Conservation (phyloP, 1,140 invertebrate genomes). For the Zelostemma sp. region DNA sequence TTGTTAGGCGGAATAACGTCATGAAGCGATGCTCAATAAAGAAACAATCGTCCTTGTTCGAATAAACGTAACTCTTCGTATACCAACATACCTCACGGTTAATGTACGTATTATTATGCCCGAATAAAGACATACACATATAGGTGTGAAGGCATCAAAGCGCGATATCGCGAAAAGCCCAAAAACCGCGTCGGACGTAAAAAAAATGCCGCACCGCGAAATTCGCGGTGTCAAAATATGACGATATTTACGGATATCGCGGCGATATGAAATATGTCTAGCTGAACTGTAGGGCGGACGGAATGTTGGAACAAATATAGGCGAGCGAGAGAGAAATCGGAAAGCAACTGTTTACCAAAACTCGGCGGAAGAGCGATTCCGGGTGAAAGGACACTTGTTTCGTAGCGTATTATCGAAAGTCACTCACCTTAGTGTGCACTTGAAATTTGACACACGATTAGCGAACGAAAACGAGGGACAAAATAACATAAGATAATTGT, state of each 20-base stretch:
- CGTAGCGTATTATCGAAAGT: not conserved
- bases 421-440: slow-evolving; percentile 53
- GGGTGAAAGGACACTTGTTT: not conserved
- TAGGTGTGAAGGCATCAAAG: not conserved
- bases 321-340: slow-evolving; percentile 4
- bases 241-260: not conserved
- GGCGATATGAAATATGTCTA: not conserved
- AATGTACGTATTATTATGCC: not conserved
- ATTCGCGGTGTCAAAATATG: not conserved
- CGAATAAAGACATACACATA: not conserved
- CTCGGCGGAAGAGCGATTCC: not conserved
- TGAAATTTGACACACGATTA: slow-evolving; percentile 50
- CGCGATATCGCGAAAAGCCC: not conserved
- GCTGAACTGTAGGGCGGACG: slow-evolving; percentile 18
- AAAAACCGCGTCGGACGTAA: not conserved
- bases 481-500: slow-evolving; percentile 61
- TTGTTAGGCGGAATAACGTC: not conserved
- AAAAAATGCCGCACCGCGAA: not conserved
- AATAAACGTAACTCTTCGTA: slow-evolving; percentile 8
- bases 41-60: not conserved
- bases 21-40: slow-evolving; percentile 4
- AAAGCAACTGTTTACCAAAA: not conserved
- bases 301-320: slow-evolving; percentile 10
- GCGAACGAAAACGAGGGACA: slow-evolving; percentile 44
- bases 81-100: slow-evolving; percentile 7